phyloP scores from a whole-genome alignment of 2,113 vertebrate species.

The Aplodontia rufa region DNA sequence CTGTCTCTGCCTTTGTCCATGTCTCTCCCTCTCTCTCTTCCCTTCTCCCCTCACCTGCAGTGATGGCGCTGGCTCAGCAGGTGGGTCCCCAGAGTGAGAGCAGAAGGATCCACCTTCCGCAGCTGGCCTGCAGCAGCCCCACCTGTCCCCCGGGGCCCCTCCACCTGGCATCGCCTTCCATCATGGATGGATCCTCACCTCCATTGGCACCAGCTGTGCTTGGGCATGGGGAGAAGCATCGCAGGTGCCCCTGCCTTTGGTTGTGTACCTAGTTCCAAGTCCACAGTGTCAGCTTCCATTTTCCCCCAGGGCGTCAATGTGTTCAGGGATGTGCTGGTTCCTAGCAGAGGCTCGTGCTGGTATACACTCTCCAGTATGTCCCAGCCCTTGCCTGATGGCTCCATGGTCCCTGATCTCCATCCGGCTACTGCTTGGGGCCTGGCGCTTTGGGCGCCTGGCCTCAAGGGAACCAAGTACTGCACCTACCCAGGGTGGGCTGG shows the following conservation, averaged over 20 bases:
- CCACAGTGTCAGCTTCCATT: background rate
- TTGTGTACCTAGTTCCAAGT: background rate
- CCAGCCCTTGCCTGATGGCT: background rate
- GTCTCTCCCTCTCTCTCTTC: background rate
- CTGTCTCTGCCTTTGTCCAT: background rate
- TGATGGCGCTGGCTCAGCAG: background rate
- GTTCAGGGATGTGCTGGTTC: background rate
- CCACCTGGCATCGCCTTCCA: background rate
- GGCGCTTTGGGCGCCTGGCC: background rate
- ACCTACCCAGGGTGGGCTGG: background rate
- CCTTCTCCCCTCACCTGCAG: background rate
- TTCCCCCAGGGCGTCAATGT: background rate
- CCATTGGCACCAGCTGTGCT: background rate
- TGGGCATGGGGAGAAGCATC: background rate
- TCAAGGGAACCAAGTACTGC: background rate
- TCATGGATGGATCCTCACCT: background rate
- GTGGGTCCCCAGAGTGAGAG: background rate
- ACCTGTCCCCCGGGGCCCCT: background rate
- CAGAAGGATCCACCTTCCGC: background rate
- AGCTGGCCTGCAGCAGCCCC: constrained; percentile 15
- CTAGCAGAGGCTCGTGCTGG: background rate
- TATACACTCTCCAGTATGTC: background rate
- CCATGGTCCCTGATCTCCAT: background rate
- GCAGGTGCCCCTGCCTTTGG: background rate
- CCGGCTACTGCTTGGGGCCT: background rate